Base-by-base conservation (phyloP, 2,888 invertebrate genomes). In the Rhagium mordax region DNA sequence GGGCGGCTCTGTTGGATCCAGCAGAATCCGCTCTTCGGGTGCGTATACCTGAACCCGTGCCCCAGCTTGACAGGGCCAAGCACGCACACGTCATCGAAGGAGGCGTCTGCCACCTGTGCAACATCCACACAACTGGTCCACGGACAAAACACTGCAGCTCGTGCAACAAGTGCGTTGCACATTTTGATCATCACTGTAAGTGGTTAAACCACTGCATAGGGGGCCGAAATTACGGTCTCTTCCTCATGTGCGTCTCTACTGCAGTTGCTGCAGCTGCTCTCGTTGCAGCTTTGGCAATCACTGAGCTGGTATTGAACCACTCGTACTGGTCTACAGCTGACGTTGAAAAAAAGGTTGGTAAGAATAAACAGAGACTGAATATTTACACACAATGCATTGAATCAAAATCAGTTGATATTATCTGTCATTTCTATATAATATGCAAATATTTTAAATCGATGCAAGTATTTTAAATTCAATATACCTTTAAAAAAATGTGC, bases 121-220 rank as follows among this genome's bases (percentile, higher is more conserved):
- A 96, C 84, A 94, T 97, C 81, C 90, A 92, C 75, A 94, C 81
- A 53, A 78, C 91, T 73, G 92, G 93, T 73, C 91, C 91, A 64
- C 91, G 94, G 76, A 96, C 96, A 10, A 99, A 99, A 87, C 99
- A 99, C 87, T 99, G 99, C 87, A 95, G 96, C 82, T 92, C 96
- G 80, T 99, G 99, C 89, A 99, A 99, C 90, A 99, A 99, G 91
- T 99, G 99, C 88, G 95, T 99, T 64, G 93, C 94, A 13, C 91
- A 93, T 72, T 99, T 99, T 88, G 98, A 99, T 87, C 98, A 98
- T 88, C 98, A 99, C 88, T 99, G 98, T 90, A 97, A 98, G 90
- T 99, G 99, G 98, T 90, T 99, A 80, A 99, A 99, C 90, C 98
- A 97, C 88, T 99, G 99, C 89, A 93, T 99, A 75, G 99, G 99